Evolutionary conservation across 1,140 invertebrate genomes (phyloP), one percentile per base, ranked within the genome.

Genomic region (Branchinecta lynchi): DNA sequence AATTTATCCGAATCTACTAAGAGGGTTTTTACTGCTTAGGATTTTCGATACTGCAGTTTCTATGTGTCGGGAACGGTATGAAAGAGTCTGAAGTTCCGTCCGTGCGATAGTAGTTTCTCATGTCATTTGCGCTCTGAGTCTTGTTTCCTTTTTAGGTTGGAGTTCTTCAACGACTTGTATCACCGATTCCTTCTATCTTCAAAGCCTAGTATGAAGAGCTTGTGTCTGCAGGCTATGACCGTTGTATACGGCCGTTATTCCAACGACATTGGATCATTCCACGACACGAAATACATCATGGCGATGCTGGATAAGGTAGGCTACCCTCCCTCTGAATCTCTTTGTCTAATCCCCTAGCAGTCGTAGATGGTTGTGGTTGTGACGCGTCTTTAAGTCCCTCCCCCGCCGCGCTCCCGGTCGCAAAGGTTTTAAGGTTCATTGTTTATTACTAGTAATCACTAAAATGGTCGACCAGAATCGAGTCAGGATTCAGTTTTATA

Each of bases 121-220:
- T 72, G 12, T 20, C 66, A 12, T 20, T 43, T 20, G 9, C 43
- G 12, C 69, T 69, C 43, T 15, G 66, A 44, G 71, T 67, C 67
- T 68, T 70, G 68, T 73, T 69, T 73, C 72, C 71, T 72, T 82
- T 83, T 68, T 75, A 92, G 90, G 43, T 88, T 93, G 77, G 92
- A 96, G 79, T 98, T 99, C 81, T 99, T 99, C 82, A 97, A 98
- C 81, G 94, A 98, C 77, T 82, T 99, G 8, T 99, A 99, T 78
- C 95, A 99, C 78, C 85, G 95, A 72, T 99, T 99, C 78, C 82
- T 99, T 72, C 84, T 96, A 66, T 90, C 91, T 10, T 86, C 89
- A 77, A 85, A 94, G 85, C 82, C 90, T 80, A 87, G 92, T 83
- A 88, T 99, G 92, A 90, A 89, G 75, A 89, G 88, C 76, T 90